A percentile compares a stretch with the other conserved stretches of the same genome.
phyloP scores from a whole-genome alignment of 2,113 vertebrate species.

The Struthio camelus region DNA sequence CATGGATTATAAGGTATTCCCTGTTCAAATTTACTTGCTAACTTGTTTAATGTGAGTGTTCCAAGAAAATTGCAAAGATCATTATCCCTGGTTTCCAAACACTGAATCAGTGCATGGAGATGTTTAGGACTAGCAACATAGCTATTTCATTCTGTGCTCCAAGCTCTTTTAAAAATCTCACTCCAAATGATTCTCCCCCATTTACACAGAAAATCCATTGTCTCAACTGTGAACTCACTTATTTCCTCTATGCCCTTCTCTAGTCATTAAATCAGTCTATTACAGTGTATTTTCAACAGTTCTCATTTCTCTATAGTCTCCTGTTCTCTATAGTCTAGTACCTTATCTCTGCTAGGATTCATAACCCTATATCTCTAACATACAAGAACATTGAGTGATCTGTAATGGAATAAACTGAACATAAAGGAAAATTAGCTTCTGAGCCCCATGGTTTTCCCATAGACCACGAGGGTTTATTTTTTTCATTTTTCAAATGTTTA shows the following conservation, averaged over 20 bases:
- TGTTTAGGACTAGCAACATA: fast-evolving
- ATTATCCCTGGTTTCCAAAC: not conserved
- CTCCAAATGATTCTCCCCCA: not conserved
- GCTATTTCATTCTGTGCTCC: not conserved
- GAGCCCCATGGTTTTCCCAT: not conserved
- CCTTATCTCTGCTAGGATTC: not conserved
- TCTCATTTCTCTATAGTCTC: not conserved
- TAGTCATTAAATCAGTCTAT: not conserved
- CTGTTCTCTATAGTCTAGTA: not conserved
- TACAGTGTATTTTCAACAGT: not conserved
- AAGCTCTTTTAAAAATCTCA: not conserved
- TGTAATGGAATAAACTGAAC: not conserved
- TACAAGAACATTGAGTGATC: not conserved
- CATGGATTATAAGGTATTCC: not conserved
- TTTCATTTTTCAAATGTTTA: not conserved
- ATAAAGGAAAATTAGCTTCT: not conserved
- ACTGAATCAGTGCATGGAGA: not conserved
- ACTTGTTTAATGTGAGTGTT: not conserved
- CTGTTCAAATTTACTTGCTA: not conserved
- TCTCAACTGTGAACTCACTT: not conserved
- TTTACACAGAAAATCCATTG: fast-evolving
- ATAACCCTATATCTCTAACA: not conserved
- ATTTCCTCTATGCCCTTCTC: not conserved
- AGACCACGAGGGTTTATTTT: not conserved
- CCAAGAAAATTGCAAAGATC: not conserved